phyloP scores from a whole-genome alignment of 2,888 invertebrate genomes.

The Norana najaformis region DNA sequence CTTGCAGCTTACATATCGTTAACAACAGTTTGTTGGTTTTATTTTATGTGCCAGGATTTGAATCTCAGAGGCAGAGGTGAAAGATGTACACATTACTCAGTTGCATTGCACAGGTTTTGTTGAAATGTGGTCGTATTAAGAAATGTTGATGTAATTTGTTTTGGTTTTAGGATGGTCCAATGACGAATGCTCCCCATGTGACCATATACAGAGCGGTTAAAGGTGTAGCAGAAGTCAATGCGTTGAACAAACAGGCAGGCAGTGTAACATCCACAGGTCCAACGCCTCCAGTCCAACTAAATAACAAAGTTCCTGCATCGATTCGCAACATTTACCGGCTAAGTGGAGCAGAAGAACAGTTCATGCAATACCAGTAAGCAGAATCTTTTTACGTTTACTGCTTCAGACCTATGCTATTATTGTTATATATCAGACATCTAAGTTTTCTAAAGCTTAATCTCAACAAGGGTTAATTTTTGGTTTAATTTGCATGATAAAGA shows the following conservation, averaged over 20 bases:
- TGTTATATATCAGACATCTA: too few species aligned
- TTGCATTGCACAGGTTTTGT: not conserved
- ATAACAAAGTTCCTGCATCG: slow-evolving; percentile 43
- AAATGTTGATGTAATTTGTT: not conserved
- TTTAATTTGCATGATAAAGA: too few species aligned
- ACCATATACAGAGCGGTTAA: slow-evolving; percentile 57
- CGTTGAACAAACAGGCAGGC: slow-evolving; percentile 32
- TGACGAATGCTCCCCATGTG: slow-evolving; percentile 54
- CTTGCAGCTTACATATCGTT: too few species aligned
- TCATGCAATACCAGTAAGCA: slow-evolving; percentile 7
- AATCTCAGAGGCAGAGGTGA: too few species aligned
- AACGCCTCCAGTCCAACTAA: slow-evolving; percentile 17
- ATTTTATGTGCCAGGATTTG: too few species aligned
- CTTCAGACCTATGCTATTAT: too few species aligned
- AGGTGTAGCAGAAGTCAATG: not conserved
- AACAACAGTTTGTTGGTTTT: too few species aligned
- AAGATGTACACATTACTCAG: not conserved
- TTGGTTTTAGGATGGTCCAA: slow-evolving; percentile 49
- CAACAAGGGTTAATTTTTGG: too few species aligned
- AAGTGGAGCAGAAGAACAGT: slow-evolving; percentile 32
- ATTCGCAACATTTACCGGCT: slow-evolving; percentile 46
- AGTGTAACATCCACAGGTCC: slow-evolving; percentile 8
- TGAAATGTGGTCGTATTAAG: not conserved
- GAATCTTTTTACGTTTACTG: not conserved
- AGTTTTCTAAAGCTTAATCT: too few species aligned